A percentile compares a stretch with the other conserved stretches of the same genome.
Conservation (phyloP, 2,797 vertebrate genomes). For the Spheniscus humboldti region DNA sequence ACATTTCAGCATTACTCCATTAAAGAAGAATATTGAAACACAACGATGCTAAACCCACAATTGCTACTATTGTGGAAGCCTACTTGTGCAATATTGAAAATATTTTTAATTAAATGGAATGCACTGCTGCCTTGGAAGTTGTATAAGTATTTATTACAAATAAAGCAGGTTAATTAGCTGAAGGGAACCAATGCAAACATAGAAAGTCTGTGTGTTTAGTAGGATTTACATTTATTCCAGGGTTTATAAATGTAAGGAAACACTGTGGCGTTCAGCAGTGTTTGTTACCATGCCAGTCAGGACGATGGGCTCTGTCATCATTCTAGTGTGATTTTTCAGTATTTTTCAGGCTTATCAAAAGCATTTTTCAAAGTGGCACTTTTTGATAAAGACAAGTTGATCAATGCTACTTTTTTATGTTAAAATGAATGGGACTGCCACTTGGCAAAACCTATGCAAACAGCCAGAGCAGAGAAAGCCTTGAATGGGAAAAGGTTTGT, state of each 20-base stretch:
- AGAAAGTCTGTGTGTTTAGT: not conserved
- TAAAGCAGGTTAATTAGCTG: not conserved
- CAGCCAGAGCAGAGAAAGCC: not conserved
- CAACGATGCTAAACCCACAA: not conserved
- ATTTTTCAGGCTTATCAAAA: not conserved
- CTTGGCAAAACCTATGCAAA: not conserved
- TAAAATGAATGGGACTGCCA: not conserved
- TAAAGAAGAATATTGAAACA: not conserved
- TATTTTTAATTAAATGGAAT: not conserved
- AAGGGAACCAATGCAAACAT: not conserved
- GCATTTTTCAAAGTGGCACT: not conserved
- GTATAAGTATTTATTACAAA: not conserved
- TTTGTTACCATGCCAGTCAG: not conserved
- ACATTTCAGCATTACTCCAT: not conserved
- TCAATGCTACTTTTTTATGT: not conserved
- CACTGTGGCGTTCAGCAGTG: not conserved
- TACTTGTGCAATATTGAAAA: not conserved
- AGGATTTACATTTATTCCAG: not conserved
- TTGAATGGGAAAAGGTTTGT: not conserved
- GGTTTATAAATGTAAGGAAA: not conserved
- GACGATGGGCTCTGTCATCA: not conserved
- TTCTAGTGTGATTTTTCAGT: not conserved
- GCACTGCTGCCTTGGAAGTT: not conserved
- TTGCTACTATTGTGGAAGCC: not conserved
- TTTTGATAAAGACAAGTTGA: not conserved